Evolutionary conservation across 2,888 invertebrate species (phyloP).

Genomic region (Blera fallax): DNA sequence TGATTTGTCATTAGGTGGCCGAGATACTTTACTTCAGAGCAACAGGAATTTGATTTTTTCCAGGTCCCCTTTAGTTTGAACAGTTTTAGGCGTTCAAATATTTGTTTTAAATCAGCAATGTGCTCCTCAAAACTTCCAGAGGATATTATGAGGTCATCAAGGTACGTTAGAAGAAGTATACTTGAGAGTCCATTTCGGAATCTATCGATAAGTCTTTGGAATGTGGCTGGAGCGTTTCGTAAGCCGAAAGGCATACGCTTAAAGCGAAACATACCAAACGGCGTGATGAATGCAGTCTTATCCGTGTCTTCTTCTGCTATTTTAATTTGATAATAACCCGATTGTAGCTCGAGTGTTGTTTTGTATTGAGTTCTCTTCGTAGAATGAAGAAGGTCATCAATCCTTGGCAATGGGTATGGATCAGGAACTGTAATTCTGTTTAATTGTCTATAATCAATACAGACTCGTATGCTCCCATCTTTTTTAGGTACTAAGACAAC

Average conservation of each 20-base stretch:
- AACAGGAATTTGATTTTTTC: neutral
- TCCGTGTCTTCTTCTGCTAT: slow-evolving; percentile 74
- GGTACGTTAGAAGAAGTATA: slow-evolving; percentile 63
- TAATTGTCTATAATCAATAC: slow-evolving; percentile 8
- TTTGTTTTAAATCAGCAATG: slow-evolving; percentile 73
- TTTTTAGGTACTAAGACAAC: no score
- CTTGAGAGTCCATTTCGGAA: neutral
- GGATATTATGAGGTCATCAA: slow-evolving; percentile 74
- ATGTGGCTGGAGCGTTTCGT: slow-evolving; percentile 75
- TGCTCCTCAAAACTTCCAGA: slow-evolving; percentile 73
- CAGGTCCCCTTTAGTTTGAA: slow-evolving; percentile 61
- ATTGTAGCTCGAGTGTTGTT: slow-evolving; percentile 76
- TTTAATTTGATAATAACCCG: no score
- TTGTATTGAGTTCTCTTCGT: neutral
- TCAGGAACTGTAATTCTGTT: slow-evolving; percentile 74
- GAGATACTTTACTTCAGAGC: neutral
- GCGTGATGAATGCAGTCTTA: slow-evolving; percentile 76
- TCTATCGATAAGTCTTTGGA: no score
- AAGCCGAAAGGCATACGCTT: slow-evolving; percentile 76
- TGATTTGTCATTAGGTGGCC: slow-evolving; percentile 2
- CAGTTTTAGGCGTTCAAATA: slow-evolving; percentile 73
- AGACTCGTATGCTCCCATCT: no score
- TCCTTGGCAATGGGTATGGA: slow-evolving; percentile 78
- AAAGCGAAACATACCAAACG: slow-evolving; percentile 75
- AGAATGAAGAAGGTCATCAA: slow-evolving; percentile 76